These are phyloP conservation scores for Molorchus minor DNA, from an alignment of 2,888 invertebrate species.

Conservation along the genomic window DNA sequence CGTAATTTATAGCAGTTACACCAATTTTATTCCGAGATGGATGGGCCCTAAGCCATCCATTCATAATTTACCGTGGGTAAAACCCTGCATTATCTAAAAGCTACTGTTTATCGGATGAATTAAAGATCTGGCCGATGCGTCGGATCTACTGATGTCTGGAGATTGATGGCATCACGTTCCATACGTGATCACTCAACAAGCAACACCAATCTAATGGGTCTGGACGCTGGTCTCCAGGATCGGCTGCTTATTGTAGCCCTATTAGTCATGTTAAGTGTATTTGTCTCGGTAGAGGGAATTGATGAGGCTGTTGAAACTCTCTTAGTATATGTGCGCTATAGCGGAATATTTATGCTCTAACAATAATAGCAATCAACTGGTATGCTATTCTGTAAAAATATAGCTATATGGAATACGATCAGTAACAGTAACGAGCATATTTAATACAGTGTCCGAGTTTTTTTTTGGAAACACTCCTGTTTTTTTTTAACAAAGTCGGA, in stretches of 20 bases:
- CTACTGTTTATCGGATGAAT: conserved; percentile 23
- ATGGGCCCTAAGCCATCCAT: background rate
- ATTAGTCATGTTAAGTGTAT: conserved; percentile 43
- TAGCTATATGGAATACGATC: too few species aligned
- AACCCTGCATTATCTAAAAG: background rate
- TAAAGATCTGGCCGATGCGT: conserved; percentile 41
- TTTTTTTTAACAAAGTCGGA: too few species aligned
- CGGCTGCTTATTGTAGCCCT: conserved; percentile 45
- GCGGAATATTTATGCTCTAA: too few species aligned
- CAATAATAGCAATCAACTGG: too few species aligned
- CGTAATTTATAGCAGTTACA: background rate
- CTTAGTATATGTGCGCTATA: too few species aligned
- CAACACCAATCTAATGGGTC: conserved; percentile 54
- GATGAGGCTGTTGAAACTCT: conserved; percentile 24
- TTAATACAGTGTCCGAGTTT: too few species aligned
- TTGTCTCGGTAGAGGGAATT: conserved; percentile 28
- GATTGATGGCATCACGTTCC: conserved; percentile 55
- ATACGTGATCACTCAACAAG: conserved; percentile 56
- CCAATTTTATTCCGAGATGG: background rate
- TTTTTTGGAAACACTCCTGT: too few species aligned
- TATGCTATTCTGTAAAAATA: too few species aligned
- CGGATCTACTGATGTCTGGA: conserved; percentile 39
- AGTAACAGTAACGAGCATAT: too few species aligned
- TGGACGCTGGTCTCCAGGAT: conserved; percentile 51
- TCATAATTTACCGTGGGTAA: background rate